Conservation (phyloP, 2,888 invertebrate genomes). For the Nebria brevicollis region DNA sequence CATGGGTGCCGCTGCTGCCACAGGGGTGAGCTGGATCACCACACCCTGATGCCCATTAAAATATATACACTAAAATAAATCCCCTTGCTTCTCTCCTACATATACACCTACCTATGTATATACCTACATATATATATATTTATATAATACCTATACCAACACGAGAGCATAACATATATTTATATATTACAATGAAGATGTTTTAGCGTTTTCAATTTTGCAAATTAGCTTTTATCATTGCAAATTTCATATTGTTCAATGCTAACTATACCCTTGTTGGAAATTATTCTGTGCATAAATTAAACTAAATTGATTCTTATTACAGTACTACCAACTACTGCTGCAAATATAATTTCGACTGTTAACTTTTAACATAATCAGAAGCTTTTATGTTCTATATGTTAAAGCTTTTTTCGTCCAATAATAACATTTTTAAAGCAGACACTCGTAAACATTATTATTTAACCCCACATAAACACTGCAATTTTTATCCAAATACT, state of each 20-base stretch:
- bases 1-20: constrained; percentile 9
- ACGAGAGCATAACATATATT: not conserved
- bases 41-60: constrained; percentile 37
- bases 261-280: constrained; percentile 16
- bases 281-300: constrained; percentile 11
- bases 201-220: constrained; percentile 35
- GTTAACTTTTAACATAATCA: too few relatives aligned
- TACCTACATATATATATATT: not conserved
- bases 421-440: too few relatives aligned
- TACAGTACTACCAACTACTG: too few relatives aligned
- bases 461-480: too few relatives aligned
- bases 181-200: constrained; percentile 39
- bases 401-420: too few relatives aligned
- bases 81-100: constrained; percentile 13
- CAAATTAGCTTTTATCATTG: constrained; percentile 35
- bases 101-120: constrained; percentile 2
- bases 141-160: constrained; percentile 21
- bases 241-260: constrained; percentile 31
- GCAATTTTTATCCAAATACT: too few relatives aligned
- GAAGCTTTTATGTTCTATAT: too few relatives aligned
- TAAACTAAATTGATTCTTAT: not conserved
- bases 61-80: constrained; percentile 18
- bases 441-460: too few relatives aligned
- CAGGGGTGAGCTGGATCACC: constrained; percentile 4
- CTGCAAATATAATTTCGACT: too few relatives aligned